These are phyloP conservation scores for Melitaea athalia DNA, from an alignment of 2,888 invertebrate species.

Conservation along the genomic window DNA sequence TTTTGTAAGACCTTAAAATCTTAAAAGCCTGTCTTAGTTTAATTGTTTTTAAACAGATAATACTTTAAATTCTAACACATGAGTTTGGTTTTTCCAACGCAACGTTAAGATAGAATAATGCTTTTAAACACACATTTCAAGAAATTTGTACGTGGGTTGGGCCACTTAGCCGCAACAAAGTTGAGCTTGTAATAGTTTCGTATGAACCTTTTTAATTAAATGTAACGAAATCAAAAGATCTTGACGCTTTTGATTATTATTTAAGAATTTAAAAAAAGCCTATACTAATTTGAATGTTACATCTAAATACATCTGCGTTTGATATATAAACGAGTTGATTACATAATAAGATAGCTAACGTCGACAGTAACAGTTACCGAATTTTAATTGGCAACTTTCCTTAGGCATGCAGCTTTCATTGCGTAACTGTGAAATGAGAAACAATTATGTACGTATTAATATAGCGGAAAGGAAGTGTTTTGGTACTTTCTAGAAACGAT, in stretches of 20 bases:
- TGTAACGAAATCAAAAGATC: no score
- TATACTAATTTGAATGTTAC: background rate
- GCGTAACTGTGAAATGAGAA: constrained; percentile 69
- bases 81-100: no score
- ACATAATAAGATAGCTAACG: constrained; percentile 36
- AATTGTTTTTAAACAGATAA: no score
- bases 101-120: no score
- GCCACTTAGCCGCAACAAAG: no score
- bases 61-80: no score
- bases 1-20: no score
- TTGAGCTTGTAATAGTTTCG: no score
- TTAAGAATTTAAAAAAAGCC: background rate
- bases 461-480: constrained; percentile 66
- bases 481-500: constrained; percentile 65
- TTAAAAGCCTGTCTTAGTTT: no score
- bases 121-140: no score
- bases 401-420: constrained; percentile 58
- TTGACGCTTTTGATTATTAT: background rate
- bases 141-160: no score
- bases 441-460: constrained; percentile 77
- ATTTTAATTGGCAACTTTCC: constrained; percentile 78
- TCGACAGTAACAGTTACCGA: constrained; percentile 52
- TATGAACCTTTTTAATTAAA: no score
- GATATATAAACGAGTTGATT: constrained; percentile 31
- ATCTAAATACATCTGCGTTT: constrained; percentile 22